Evolutionary conservation across 2,797 vertebrate genomes (phyloP).

Genomic region (Chromobotia macracanthus): DNA sequence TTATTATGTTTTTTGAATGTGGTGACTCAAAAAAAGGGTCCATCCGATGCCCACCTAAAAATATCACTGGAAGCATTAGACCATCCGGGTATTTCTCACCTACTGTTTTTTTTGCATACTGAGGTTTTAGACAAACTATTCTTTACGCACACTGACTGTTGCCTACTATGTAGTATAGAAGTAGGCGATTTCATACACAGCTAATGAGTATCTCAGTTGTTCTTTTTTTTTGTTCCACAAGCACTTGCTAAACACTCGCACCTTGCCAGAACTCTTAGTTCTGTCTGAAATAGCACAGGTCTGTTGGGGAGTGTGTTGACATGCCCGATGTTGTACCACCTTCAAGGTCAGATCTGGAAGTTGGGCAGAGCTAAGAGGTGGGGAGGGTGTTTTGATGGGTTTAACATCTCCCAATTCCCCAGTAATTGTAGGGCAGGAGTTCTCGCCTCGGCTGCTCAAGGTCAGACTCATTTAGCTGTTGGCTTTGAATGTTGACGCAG

Average conservation of each 20-base stretch:
- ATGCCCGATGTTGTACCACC: slow-evolving; percentile 28
- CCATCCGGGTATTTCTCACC: no score
- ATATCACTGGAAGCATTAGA: no score
- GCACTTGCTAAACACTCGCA: slow-evolving; percentile 6
- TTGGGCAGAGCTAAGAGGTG: slow-evolving; percentile 47
- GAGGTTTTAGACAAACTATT: no score
- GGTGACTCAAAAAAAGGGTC: no score
- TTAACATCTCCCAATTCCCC: slow-evolving; percentile 56
- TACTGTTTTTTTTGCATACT: no score
- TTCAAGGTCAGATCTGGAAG: slow-evolving; percentile 53
- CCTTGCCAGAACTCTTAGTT: slow-evolving; percentile 2
- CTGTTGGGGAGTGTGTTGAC: slow-evolving; percentile 32
- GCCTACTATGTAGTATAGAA: no score
- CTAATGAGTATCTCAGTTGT: not conserved
- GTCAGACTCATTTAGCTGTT: slow-evolving; percentile 60
- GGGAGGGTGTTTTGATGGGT: slow-evolving; percentile 48
- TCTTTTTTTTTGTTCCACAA: not conserved
- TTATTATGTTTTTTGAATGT: no score
- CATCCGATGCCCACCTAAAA: no score
- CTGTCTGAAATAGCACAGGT: slow-evolving; percentile 30
- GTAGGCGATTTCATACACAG: not conserved
- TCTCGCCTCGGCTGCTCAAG: slow-evolving; percentile 53
- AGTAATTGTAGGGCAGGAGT: slow-evolving; percentile 57
- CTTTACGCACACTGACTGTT: no score
- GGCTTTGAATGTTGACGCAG: slow-evolving; percentile 48